Conservation (phyloP, 2,888 invertebrate genomes). For the Noctua janthina region DNA sequence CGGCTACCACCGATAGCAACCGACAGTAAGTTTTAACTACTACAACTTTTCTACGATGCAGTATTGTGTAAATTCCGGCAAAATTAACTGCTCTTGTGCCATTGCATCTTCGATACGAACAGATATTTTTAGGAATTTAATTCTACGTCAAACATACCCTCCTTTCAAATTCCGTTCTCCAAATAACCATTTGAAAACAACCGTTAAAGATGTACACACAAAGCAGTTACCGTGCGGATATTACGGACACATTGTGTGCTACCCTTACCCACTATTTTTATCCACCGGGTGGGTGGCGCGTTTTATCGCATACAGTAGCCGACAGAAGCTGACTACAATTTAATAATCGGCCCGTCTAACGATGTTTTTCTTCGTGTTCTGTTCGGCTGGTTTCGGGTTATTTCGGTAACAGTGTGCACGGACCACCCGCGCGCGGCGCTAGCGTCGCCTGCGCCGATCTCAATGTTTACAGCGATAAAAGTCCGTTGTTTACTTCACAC, state of each 20-base stretch:
- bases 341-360: slow-evolving; percentile 85
- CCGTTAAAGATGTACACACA: slow-evolving; percentile 52
- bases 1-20: no score
- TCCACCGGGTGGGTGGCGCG: slow-evolving; percentile 85
- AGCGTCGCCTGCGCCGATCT: slow-evolving; percentile 66
- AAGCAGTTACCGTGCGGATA: slow-evolving; percentile 68
- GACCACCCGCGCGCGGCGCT: slow-evolving; percentile 86
- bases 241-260: slow-evolving; percentile 70
- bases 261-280: slow-evolving; percentile 81
- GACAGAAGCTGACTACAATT: slow-evolving; percentile 88
- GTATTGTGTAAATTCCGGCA: not conserved
- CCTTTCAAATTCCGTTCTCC: slow-evolving; percentile 9
- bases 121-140: not conserved
- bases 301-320: slow-evolving; percentile 81
- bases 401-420: slow-evolving; percentile 81
- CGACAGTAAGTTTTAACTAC: no score
- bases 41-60: not conserved
- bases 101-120: not conserved
- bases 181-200: slow-evolving; percentile 38
- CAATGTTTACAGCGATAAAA: slow-evolving; percentile 67
- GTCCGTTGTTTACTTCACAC: slow-evolving; percentile 77
- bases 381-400: slow-evolving; percentile 75
- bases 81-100: not conserved
- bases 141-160: not conserved
- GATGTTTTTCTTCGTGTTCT: slow-evolving; percentile 88